phyloP scores from a whole-genome alignment of 2,888 invertebrate genomes.

The Melanchra persicariae region DNA sequence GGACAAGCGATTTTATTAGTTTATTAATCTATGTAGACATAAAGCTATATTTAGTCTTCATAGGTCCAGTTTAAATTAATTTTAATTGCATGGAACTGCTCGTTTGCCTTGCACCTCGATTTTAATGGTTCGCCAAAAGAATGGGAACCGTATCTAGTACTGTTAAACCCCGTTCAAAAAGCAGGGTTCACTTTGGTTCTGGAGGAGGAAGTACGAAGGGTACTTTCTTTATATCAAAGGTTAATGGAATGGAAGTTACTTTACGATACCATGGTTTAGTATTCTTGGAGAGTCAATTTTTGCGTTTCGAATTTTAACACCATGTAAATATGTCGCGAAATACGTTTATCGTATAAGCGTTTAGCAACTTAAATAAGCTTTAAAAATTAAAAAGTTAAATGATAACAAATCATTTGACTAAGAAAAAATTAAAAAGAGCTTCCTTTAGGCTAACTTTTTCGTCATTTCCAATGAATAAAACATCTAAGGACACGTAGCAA shows the following conservation, averaged over 20 bases:
- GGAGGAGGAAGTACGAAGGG: neutral
- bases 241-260: conserved; percentile 18
- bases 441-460: neutral
- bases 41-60: neutral
- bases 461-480: conserved; percentile 8
- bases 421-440: neutral
- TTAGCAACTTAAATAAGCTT: no score
- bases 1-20: no score
- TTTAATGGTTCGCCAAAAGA: conserved; percentile 34
- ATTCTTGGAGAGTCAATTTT: neutral
- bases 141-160: conserved; percentile 46
- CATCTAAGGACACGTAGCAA: conserved; percentile 2
- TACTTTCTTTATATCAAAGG: conserved; percentile 8
- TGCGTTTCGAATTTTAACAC: neutral
- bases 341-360: neutral
- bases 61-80: neutral
- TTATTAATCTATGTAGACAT: neutral
- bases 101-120: conserved; percentile 10
- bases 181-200: conserved; percentile 28
- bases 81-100: conserved; percentile 1
- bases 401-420: neutral
- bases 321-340: neutral
- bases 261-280: neutral
- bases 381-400: neutral
- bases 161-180: conserved; percentile 53